Evolutionary conservation across 2,797 vertebrate genomes (phyloP).

Genomic region (Mormyrops boulengeri): DNA sequence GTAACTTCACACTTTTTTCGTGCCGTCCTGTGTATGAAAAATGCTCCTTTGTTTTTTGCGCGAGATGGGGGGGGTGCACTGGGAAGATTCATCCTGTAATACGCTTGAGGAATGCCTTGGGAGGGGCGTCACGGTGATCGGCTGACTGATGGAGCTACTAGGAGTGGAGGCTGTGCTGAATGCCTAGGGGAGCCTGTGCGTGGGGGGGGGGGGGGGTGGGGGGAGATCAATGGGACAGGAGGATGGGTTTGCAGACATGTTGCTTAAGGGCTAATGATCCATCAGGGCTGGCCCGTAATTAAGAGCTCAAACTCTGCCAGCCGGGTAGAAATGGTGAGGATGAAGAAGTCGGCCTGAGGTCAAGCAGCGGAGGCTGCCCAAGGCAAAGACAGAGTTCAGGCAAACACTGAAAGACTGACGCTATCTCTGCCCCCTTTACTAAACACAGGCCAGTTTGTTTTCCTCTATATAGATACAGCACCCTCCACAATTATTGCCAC

Average conservation of each 20-base stretch:
- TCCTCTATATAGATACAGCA: not conserved
- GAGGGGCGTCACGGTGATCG: conserved; percentile 20
- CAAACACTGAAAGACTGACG: not conserved
- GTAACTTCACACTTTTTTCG: conserved; percentile 15
- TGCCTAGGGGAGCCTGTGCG: not conserved
- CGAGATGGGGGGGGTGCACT: not conserved
- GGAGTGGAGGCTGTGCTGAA: conserved; percentile 8
- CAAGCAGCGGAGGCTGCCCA: no score
- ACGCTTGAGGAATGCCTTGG: not conserved
- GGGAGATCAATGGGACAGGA: conserved; percentile 4
- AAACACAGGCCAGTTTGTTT: not conserved
- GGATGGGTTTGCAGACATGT: not conserved
- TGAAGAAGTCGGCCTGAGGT: not conserved
- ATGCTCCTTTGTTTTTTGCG: conserved; percentile 48
- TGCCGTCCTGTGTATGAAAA: conserved; percentile 47
- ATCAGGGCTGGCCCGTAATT: conserved; percentile 6
- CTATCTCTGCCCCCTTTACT: not conserved
- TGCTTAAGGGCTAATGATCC: conserved; percentile 16
- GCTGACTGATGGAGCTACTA: conserved; percentile 45
- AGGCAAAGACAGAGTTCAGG: not conserved
- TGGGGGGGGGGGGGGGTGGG: not conserved
- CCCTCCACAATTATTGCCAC: not conserved
- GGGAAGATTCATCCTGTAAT: conserved; percentile 12
- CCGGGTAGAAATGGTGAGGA: not conserved
- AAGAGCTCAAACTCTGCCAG: not conserved